phyloP scores from a whole-genome alignment of 2,797 vertebrate genomes.

The Malacoraja senta region DNA sequence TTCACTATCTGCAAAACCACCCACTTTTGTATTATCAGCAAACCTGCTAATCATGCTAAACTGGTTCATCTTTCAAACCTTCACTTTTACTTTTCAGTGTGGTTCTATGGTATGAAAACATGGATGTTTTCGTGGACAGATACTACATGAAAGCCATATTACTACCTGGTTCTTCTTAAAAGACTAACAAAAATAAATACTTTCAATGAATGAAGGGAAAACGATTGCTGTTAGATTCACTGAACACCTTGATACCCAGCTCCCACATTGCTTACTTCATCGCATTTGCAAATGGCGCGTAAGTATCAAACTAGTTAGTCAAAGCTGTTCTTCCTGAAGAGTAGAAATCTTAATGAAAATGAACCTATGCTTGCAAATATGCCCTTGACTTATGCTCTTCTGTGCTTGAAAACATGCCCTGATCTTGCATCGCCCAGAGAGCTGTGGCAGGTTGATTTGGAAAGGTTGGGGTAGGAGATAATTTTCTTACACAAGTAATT shows the following conservation, averaged over 20 bases:
- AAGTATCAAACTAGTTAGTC: neutral
- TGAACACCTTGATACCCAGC: neutral
- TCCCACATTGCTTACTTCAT: neutral
- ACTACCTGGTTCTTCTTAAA: neutral
- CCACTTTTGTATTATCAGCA: too few relatives aligned
- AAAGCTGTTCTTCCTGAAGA: neutral
- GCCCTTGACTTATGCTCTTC: too few relatives aligned
- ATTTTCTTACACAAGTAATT: too few relatives aligned
- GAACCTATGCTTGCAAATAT: too few relatives aligned
- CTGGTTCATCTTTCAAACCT: neutral
- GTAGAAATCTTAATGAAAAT: neutral
- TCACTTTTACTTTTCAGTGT: neutral
- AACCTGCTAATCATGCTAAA: too few relatives aligned
- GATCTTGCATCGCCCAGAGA: too few relatives aligned
- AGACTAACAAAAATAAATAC: neutral
- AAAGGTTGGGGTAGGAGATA: too few relatives aligned
- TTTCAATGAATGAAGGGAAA: neutral
- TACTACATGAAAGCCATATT: neutral
- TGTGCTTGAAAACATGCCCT: too few relatives aligned
- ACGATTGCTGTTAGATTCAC: neutral
- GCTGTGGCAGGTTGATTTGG: too few relatives aligned
- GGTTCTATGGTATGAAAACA: neutral
- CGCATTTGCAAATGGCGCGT: neutral
- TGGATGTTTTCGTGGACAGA: neutral
- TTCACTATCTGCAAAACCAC: too few relatives aligned